Evolutionary conservation across 2,113 vertebrate genomes (phyloP).

Genomic region (Chloropsis hardwickii): DNA sequence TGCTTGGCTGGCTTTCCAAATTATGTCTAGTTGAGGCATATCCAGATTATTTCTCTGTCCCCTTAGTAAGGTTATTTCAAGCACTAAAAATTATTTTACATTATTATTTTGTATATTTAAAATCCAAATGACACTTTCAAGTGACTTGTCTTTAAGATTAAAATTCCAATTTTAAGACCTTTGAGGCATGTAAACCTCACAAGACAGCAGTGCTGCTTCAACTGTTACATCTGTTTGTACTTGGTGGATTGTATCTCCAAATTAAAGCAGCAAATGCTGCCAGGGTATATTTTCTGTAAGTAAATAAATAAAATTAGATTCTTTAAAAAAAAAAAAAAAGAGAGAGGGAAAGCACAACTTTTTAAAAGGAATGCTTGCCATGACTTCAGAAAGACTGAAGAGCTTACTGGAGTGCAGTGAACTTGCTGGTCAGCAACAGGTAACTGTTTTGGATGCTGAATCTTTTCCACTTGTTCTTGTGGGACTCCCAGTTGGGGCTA

Average conservation of each 20-base stretch:
- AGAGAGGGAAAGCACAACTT: neutral
- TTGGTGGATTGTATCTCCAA: neutral
- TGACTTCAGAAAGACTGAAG: neutral
- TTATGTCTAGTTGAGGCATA: neutral
- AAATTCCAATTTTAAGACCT: neutral
- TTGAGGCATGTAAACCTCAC: neutral
- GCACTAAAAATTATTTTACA: neutral
- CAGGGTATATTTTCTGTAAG: neutral
- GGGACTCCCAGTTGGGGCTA: neutral
- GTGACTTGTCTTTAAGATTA: neutral
- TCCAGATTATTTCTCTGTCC: neutral
- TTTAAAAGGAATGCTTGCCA: neutral
- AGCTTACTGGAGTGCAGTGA: neutral
- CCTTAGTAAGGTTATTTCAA: neutral
- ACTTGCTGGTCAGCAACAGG: neutral
- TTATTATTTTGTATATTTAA: neutral
- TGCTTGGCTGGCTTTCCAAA: neutral
- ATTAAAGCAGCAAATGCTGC: neutral
- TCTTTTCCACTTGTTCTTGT: neutral
- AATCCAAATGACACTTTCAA: neutral
- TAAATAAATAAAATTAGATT: neutral
- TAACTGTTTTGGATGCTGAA: neutral
- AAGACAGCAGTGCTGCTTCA: neutral
- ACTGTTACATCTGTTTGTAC: rapidly evolving
- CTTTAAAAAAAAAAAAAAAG: too few relatives aligned